These are phyloP conservation scores for Leptinotarsa rubiginosa DNA, from an alignment of 2,888 invertebrate species.

Conservation along the genomic window DNA sequence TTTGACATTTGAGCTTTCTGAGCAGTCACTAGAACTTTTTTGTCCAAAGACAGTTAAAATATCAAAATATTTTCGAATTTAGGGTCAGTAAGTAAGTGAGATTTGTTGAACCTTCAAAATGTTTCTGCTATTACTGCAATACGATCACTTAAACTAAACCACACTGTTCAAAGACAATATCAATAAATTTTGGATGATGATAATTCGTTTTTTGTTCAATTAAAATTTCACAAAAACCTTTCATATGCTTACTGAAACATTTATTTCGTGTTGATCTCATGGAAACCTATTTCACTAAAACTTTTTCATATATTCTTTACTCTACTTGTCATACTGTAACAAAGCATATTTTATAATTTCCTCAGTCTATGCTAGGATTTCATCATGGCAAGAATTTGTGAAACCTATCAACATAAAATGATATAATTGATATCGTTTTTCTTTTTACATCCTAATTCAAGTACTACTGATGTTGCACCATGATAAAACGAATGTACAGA, in stretches of 20 bases:
- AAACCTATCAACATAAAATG: constrained; percentile 59
- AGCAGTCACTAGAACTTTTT: too few species aligned
- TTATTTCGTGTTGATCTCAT: constrained; percentile 21
- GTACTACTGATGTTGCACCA: constrained; percentile 52
- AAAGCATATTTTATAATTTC: constrained; percentile 58
- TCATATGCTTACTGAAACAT: not conserved
- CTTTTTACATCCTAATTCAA: constrained; percentile 52
- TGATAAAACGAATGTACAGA: constrained; percentile 38
- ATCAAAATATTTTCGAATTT: too few species aligned
- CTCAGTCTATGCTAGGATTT: constrained; percentile 66
- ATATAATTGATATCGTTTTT: constrained; percentile 60
- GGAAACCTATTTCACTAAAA: constrained; percentile 37
- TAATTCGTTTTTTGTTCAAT: too few species aligned
- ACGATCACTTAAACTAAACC: too few species aligned
- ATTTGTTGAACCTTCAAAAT: too few species aligned
- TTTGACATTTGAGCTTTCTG: too few species aligned
- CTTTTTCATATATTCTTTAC: constrained; percentile 50
- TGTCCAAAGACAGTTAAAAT: too few species aligned
- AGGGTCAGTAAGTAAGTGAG: too few species aligned
- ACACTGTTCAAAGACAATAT: too few species aligned
- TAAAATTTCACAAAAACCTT: constrained; percentile 1
- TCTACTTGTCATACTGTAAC: constrained; percentile 59
- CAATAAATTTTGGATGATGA: too few species aligned
- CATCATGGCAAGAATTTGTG: constrained; percentile 65
- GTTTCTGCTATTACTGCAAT: too few species aligned